Evolutionary conservation across 1,140 invertebrate species (phyloP), one percentile per base, ranked within the genome.

Genomic region (Doryteuthis pealeii): DNA sequence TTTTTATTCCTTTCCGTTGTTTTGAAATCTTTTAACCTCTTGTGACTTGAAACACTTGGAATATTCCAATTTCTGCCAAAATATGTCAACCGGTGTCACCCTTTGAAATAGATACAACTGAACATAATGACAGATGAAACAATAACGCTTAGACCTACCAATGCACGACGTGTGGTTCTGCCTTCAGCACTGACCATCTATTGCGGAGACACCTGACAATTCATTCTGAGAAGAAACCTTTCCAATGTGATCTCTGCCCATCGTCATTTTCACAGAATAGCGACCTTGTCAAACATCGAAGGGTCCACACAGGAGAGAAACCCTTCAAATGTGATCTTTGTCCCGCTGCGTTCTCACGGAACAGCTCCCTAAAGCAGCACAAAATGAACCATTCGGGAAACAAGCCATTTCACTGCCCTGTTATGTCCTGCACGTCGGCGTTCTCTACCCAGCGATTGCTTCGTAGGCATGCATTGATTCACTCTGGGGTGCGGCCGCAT

Each of bases 191-290:
- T 31, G 32, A 68, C 22, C 12, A 33, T 31, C 72, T 75, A 10
- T 40, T 81, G 68, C 75, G 66, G 26, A 74, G 76, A 30, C 80
- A 81, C 68, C 28, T 70, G 14, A 58, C 78, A 43, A 80, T 78
- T 30, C 80, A 81, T 70, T 75, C 10, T 62, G 54, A 62, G 6
- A 62, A 12, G 18, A 62, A 62, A 8, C 54, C 54, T 6, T 65
- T 62, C 26, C 54, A 62, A 62, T 62, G 54, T 62, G 54, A 62
- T 18, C 2, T 62, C 18, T 62, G 54, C 54, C 18, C 54, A 6
- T 28, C 26, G 10, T 62, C 54, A 22, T 62, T 62, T 28, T 75
- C 74, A 4, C 68, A 45, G 32, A 58, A 33, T 62, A 69, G 30
- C 26, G 40, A 74, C 40, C 67, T 74, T 32, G 70, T 58, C 31